These are phyloP conservation scores for Holacanthella duospinosa DNA, from an alignment of 2,888 invertebrate genomes.

Conservation along the genomic window DNA sequence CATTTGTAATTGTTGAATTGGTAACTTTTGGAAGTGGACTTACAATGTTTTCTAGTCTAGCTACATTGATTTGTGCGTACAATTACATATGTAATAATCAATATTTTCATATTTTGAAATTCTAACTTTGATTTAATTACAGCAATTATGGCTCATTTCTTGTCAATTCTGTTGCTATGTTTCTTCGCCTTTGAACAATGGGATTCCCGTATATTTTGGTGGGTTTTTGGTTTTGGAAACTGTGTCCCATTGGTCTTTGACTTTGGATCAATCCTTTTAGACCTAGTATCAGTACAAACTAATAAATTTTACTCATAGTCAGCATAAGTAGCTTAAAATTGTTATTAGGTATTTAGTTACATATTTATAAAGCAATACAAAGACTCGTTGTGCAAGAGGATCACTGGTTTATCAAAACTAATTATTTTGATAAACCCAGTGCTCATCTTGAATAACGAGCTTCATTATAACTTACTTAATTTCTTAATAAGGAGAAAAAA, in stretches of 20 bases:
- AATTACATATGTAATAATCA: neutral
- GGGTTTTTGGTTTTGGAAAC: neutral
- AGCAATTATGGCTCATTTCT: neutral
- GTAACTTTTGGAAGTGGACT: conserved; percentile 1
- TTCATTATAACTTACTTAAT: too few relatives aligned
- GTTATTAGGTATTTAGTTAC: too few relatives aligned
- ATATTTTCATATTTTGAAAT: neutral
- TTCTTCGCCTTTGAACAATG: neutral
- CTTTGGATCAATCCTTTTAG: neutral
- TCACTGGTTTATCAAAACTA: too few relatives aligned
- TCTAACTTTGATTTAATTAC: neutral
- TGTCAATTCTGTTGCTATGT: neutral
- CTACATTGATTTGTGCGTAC: neutral
- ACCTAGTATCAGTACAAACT: neutral
- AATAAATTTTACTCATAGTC: neutral
- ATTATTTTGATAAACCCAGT: too few relatives aligned
- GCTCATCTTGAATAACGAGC: too few relatives aligned
- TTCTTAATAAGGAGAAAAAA: too few relatives aligned
- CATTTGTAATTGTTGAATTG: neutral
- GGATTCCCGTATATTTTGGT: neutral
- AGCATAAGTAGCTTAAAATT: too few relatives aligned
- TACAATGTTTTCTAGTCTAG: neutral
- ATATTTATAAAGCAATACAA: too few relatives aligned
- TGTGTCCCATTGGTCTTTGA: neutral
- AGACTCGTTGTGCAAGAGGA: too few relatives aligned